Evolutionary conservation across 2,113 vertebrate genomes (phyloP).

Genomic region (Actenoides lindsayi): DNA sequence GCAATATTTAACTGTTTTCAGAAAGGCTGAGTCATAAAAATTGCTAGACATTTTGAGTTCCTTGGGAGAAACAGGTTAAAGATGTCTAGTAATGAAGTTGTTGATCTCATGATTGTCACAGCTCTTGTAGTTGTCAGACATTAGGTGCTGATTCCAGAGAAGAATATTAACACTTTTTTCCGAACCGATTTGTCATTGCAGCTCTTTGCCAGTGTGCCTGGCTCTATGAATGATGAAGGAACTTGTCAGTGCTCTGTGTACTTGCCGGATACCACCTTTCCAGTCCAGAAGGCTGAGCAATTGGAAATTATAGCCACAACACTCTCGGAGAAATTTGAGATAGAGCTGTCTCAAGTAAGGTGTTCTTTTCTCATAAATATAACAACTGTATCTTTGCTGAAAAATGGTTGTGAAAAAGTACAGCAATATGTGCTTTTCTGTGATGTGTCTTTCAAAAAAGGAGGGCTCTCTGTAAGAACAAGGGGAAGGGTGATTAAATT

Average conservation of each 20-base stretch:
- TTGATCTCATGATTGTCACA: background rate
- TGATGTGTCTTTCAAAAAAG: background rate
- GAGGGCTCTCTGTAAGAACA: background rate
- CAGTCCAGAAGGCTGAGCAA: slow-evolving; percentile 69
- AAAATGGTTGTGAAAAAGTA: background rate
- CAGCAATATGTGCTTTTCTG: background rate
- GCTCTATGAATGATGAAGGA: slow-evolving; percentile 58
- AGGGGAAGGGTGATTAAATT: background rate
- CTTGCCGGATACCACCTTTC: slow-evolving; percentile 74
- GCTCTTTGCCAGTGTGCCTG: slow-evolving; percentile 65
- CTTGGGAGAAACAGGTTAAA: background rate
- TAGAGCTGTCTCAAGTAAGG: slow-evolving; percentile 78
- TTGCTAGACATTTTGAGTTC: background rate
- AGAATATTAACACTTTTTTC: background rate
- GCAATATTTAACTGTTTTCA: background rate
- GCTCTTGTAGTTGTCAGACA: background rate
- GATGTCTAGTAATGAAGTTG: background rate
- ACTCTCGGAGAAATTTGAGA: slow-evolving; percentile 64
- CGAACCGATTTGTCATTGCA: slow-evolving; percentile 32
- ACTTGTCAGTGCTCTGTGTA: slow-evolving; percentile 73
- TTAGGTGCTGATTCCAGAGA: background rate
- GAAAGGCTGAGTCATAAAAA: background rate
- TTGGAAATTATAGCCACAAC: slow-evolving; percentile 52
- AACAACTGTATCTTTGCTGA: background rate
- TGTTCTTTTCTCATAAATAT: background rate